A percentile compares a stretch with the other conserved stretches of the same genome.
Evolutionary conservation across 2,888 invertebrate species (phyloP).

Genomic region (Aleiodes testaceus): DNA sequence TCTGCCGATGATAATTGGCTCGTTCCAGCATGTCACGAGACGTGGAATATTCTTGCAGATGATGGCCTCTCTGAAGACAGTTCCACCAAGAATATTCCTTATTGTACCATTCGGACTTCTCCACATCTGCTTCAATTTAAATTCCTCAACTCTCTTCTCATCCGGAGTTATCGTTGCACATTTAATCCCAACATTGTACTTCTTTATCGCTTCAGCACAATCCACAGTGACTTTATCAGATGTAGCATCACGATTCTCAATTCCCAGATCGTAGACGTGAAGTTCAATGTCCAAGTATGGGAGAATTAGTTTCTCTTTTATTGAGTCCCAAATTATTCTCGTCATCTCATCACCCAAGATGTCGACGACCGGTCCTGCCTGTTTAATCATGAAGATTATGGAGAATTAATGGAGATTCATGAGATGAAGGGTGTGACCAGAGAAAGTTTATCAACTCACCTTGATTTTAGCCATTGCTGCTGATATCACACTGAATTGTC

Average conservation of each 20-base stretch:
- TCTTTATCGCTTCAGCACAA: constrained; percentile 96
- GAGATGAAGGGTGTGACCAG: background rate
- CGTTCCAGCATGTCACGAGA: constrained; percentile 94
- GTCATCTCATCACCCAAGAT: constrained; percentile 97
- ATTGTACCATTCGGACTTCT: constrained; percentile 93
- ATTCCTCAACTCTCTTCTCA: constrained; percentile 94
- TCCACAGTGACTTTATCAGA: constrained; percentile 97
- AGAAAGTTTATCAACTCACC: constrained; percentile 53
- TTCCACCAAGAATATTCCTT: constrained; percentile 89
- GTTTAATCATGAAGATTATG: too few relatives aligned
- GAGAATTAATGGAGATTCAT: too few relatives aligned
- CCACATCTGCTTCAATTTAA: constrained; percentile 92
- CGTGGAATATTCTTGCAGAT: constrained; percentile 96
- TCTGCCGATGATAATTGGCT: constrained; percentile 98
- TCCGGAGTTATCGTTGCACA: constrained; percentile 99
- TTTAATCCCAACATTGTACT: constrained; percentile 98
- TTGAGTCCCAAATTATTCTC: constrained; percentile 97
- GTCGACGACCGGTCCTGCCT: constrained; percentile 92
- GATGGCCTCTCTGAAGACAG: constrained; percentile 89
- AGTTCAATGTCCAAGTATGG: constrained; percentile 97
- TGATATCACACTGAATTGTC: constrained; percentile 55
- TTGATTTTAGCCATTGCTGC: constrained; percentile 67
- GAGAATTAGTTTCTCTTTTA: constrained; percentile 96
- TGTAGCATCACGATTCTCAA: constrained; percentile 95
- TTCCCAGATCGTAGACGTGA: constrained; percentile 94